Evolutionary conservation across 2,113 vertebrate genomes (phyloP).

Genomic region (Noctilio leporinus): DNA sequence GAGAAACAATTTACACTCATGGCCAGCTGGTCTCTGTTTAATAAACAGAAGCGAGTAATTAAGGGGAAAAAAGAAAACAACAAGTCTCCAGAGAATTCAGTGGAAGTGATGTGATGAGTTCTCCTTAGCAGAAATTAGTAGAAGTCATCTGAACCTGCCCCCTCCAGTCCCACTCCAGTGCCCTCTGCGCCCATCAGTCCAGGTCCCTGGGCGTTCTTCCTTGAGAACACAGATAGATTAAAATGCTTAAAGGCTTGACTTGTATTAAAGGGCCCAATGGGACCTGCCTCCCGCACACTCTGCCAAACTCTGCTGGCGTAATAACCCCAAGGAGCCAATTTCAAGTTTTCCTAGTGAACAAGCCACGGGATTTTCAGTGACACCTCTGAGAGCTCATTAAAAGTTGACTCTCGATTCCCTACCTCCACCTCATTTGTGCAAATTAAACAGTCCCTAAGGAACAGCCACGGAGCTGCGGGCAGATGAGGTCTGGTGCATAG

Average conservation of each 20-base stretch:
- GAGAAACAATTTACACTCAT: neutral
- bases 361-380: neutral
- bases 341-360: neutral
- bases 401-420: neutral
- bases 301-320: neutral
- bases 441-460: neutral
- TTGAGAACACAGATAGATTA: neutral
- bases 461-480: neutral
- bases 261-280: neutral
- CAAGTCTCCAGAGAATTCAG: neutral
- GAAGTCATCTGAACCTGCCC: neutral
- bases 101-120: neutral
- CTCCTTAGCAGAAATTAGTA: neutral
- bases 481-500: neutral
- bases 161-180: neutral
- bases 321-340: conserved; percentile 22
- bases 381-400: conserved; percentile 31
- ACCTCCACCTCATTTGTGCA: neutral
- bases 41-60: neutral
- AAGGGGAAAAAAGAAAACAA: neutral
- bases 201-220: neutral
- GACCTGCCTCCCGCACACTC: neutral
- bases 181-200: neutral
- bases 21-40: neutral
- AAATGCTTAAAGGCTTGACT: neutral